Conservation (phyloP, 2,113 vertebrate genomes). For the Carlito syrichta region DNA sequence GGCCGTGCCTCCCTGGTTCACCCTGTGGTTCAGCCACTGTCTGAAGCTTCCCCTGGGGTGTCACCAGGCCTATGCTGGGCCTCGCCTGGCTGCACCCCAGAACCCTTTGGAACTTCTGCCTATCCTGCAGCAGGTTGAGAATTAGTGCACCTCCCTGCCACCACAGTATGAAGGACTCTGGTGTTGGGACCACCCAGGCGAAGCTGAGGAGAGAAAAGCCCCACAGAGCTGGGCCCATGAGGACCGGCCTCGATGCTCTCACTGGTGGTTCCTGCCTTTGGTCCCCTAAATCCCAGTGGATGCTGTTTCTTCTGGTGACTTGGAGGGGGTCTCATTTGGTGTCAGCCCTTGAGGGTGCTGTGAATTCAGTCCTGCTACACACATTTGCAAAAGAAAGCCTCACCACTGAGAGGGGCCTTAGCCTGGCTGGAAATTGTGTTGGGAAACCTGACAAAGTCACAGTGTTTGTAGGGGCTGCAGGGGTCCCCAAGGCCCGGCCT, state of each 20-base stretch:
- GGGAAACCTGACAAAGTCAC: neutral
- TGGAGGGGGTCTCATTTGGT: neutral
- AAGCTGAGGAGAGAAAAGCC: neutral
- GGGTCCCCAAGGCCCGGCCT: neutral
- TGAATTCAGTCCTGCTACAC: no score
- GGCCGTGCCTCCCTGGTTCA: no score
- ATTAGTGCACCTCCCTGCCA: no score
- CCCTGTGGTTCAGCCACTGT: neutral
- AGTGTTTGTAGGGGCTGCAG: neutral
- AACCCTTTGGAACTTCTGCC: neutral
- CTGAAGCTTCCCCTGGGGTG: neutral
- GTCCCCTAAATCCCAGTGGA: neutral
- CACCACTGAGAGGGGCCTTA: neutral
- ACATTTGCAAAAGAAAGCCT: rapidly evolving
- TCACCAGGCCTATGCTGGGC: neutral
- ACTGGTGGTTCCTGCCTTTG: no score
- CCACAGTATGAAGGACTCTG: no score
- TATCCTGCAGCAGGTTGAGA: neutral
- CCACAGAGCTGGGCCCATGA: no score
- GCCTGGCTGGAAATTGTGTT: neutral
- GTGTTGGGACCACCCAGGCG: no score
- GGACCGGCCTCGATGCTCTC: no score
- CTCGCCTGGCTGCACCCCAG: neutral
- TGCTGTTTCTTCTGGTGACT: neutral
- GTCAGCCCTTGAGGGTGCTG: rapidly evolving